A percentile compares a stretch with the other conserved stretches of the same genome.
Conservation (phyloP, 2,797 vertebrate genomes). For the Aphelocoma californica region DNA sequence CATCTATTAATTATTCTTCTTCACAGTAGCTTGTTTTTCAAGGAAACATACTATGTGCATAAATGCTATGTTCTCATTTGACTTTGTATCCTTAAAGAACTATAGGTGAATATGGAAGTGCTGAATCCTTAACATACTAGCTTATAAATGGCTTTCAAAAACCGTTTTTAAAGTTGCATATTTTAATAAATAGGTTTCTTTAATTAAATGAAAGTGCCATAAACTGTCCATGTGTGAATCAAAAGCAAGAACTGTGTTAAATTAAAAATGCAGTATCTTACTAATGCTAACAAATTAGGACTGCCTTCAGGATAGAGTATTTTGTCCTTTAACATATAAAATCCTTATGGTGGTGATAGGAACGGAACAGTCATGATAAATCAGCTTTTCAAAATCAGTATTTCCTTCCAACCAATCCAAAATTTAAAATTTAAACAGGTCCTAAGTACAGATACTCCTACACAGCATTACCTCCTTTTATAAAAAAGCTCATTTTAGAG, state of each 20-base stretch:
- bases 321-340: conserved; percentile 60
- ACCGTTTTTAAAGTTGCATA: conserved; percentile 28
- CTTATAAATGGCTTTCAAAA: conserved; percentile 54
- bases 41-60: conserved; percentile 26
- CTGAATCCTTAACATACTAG: conserved; percentile 2
- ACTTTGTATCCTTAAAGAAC: conserved; percentile 36
- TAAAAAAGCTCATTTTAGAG: conserved; percentile 64
- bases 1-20: conserved; percentile 19
- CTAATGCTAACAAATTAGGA: conserved; percentile 78
- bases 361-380: conserved; percentile 57
- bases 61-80: conserved; percentile 42
- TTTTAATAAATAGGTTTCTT: conserved; percentile 65
- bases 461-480: conserved; percentile 27
- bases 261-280: conserved; percentile 66
- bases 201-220: conserved; percentile 72
- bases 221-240: conserved; percentile 70
- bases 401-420: conserved; percentile 65
- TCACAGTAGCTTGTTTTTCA: conserved; percentile 23
- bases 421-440: conserved; percentile 56
- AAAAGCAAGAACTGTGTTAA: conserved; percentile 66
- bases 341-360: conserved; percentile 49
- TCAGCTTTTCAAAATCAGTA: conserved; percentile 70
- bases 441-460: background rate
- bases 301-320: conserved; percentile 49
- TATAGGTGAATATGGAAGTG: conserved; percentile 30